phyloP scores from a whole-genome alignment of 92 coral and sea anemone species.

The Epizoanthus ramosus region DNA sequence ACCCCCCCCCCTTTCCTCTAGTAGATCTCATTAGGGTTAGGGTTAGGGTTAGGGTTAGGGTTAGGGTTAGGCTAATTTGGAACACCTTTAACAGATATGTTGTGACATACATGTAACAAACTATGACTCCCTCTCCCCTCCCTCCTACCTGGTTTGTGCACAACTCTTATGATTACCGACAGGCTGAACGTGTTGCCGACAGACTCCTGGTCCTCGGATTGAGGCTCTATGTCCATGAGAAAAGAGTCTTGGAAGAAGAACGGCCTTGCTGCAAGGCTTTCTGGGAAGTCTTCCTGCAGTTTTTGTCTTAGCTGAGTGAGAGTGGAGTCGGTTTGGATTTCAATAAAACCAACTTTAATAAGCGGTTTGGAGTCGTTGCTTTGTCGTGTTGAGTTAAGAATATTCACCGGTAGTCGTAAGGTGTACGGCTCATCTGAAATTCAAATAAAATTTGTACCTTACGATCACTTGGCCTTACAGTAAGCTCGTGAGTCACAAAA shows the following conservation, averaged over 20 bases:
- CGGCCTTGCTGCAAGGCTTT: constrained; percentile 19
- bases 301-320: constrained; percentile 48
- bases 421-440: constrained; percentile 66
- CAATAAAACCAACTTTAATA: constrained; percentile 73
- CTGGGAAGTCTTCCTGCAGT: constrained; percentile 40
- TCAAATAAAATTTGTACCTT: background rate
- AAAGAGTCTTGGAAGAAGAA: constrained; percentile 64
- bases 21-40: too few species aligned
- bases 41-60: too few species aligned
- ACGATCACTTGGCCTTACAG: background rate
- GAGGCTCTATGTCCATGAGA: constrained; percentile 68
- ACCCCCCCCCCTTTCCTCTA: too few species aligned
- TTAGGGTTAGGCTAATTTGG: too few species aligned
- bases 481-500: background rate
- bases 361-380: constrained; percentile 46
- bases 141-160: constrained; percentile 39
- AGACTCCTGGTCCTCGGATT: constrained; percentile 39
- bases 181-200: constrained; percentile 58
- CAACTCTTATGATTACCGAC: constrained; percentile 60
- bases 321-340: constrained; percentile 57
- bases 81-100: too few species aligned
- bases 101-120: too few species aligned
- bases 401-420: constrained; percentile 71
- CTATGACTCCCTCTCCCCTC: background rate
- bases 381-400: constrained; percentile 50